Percentiles rank a stretch among this genome's conserved stretches.
Conservation (phyloP, 2,797 vertebrate species). For the Cyclopterus lumpus region DNA sequence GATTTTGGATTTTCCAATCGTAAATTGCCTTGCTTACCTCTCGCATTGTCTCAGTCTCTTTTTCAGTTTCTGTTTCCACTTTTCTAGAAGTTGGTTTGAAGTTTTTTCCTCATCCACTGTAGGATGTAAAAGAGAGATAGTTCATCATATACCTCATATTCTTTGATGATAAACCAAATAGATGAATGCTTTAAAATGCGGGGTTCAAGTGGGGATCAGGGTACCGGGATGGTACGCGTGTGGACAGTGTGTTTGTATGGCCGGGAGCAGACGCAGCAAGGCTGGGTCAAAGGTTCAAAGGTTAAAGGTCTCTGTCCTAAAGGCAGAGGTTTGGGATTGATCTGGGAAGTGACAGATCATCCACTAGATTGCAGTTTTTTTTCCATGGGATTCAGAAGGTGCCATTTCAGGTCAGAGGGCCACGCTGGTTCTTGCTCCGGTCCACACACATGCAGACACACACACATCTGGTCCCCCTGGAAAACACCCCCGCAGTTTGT, state of each 20-base stretch:
- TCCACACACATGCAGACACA: constrained; percentile 36
- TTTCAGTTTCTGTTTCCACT: constrained; percentile 57
- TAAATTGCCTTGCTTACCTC: constrained; percentile 51
- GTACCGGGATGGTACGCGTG: constrained; percentile 15
- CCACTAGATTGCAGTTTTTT: constrained; percentile 31
- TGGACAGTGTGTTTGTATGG: constrained; percentile 40
- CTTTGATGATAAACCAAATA: constrained; percentile 94
- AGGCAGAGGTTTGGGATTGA: constrained; percentile 37
- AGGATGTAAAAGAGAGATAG: constrained; percentile 90
- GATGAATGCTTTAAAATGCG: constrained; percentile 89
- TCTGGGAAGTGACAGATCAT: constrained; percentile 39
- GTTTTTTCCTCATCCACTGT: constrained; percentile 73
- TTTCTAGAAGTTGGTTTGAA: constrained; percentile 64
- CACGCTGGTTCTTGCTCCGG: constrained; percentile 53
- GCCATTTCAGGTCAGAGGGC: constrained; percentile 57
- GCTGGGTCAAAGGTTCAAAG: constrained; percentile 41
- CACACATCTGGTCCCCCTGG: constrained; percentile 49
- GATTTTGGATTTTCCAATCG: constrained; percentile 38
- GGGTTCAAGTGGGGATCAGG: constrained; percentile 67
- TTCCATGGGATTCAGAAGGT: constrained; percentile 43
- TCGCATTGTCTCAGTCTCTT: constrained; percentile 74
- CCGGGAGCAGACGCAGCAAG: constrained; percentile 34
- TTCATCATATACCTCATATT: constrained; percentile 96
- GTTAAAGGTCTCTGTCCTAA: constrained; percentile 35
- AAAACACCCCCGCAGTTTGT: constrained; percentile 63